Conservation (phyloP, 2,113 vertebrate species). For the Rhinoderma darwinii region DNA sequence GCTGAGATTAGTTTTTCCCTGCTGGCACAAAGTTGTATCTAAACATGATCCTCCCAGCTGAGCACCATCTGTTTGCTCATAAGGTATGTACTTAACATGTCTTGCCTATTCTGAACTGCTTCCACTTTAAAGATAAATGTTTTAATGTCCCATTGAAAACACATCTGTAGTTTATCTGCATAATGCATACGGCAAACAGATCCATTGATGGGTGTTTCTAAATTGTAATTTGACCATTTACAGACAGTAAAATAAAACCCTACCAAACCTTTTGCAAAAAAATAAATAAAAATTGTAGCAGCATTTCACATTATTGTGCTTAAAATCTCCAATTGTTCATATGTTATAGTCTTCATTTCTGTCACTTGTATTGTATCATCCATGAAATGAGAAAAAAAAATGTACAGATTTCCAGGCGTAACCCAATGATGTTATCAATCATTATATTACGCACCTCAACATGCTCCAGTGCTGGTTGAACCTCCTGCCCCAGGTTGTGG, state of each 20-base stretch:
- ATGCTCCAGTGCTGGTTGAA: too few relatives aligned
- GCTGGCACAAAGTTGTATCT: neutral
- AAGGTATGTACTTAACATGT: slow-evolving; percentile 16
- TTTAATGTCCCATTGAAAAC: neutral
- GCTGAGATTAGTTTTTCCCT: neutral
- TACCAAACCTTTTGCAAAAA: neutral
- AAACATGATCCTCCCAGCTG: slow-evolving; percentile 11
- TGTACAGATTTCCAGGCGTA: too few relatives aligned
- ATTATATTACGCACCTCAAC: neutral
- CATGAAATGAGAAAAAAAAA: too few relatives aligned
- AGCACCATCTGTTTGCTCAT: slow-evolving; percentile 25
- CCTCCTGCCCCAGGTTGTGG: too few relatives aligned
- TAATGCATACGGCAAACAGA: neutral
- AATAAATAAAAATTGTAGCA: too few relatives aligned
- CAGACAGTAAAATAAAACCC: neutral
- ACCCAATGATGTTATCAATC: neutral
- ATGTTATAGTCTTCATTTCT: too few relatives aligned
- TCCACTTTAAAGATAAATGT: neutral
- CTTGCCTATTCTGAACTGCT: neutral
- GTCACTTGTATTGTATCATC: too few relatives aligned
- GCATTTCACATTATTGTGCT: too few relatives aligned
- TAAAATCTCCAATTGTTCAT: too few relatives aligned
- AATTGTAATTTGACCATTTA: neutral
- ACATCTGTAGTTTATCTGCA: neutral
- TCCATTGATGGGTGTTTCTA: neutral